Percentiles rank a stretch among this genome's conserved stretches.
These are phyloP conservation scores for Allobates femoralis DNA, from an alignment of 2,797 vertebrate species.

Conservation along the genomic window DNA sequence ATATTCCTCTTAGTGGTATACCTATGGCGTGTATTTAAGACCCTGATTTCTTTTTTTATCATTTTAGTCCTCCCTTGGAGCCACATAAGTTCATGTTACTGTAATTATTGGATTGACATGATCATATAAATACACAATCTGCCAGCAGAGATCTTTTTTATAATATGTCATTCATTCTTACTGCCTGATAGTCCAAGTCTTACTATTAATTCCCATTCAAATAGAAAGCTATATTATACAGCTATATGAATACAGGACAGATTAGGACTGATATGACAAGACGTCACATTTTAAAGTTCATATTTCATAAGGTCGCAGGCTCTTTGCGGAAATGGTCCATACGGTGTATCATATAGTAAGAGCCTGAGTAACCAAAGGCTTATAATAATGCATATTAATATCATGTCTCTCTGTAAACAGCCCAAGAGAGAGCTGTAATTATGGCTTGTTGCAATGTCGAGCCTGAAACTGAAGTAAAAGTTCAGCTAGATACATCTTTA, in stretches of 20 bases:
- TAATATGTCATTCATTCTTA: background rate
- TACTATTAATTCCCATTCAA: background rate
- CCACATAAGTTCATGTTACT: background rate
- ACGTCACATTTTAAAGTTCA: background rate
- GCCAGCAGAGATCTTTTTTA: background rate
- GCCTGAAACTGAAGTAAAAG: slow-evolving; percentile 74
- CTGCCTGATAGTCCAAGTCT: background rate
- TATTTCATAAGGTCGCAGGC: slow-evolving; percentile 9
- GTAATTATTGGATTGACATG: background rate
- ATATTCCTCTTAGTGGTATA: background rate
- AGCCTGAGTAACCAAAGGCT: slow-evolving; percentile 71
- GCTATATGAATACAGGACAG: background rate
- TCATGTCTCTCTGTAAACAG: slow-evolving; percentile 70
- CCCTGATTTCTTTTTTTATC: background rate
- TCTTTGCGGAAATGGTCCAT: background rate
- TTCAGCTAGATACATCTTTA: slow-evolving; percentile 69
- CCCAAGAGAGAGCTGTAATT: slow-evolving; percentile 71
- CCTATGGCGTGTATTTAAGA: background rate
- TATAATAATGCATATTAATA: slow-evolving; percentile 70
- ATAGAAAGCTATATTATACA: background rate
- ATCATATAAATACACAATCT: background rate
- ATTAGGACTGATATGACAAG: background rate
- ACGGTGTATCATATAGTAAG: slow-evolving; percentile 42
- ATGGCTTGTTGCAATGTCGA: slow-evolving; percentile 72
- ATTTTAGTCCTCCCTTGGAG: background rate